Conservation (phyloP, 2,888 invertebrate genomes). For the Lordiphosa fenestrarum region DNA sequence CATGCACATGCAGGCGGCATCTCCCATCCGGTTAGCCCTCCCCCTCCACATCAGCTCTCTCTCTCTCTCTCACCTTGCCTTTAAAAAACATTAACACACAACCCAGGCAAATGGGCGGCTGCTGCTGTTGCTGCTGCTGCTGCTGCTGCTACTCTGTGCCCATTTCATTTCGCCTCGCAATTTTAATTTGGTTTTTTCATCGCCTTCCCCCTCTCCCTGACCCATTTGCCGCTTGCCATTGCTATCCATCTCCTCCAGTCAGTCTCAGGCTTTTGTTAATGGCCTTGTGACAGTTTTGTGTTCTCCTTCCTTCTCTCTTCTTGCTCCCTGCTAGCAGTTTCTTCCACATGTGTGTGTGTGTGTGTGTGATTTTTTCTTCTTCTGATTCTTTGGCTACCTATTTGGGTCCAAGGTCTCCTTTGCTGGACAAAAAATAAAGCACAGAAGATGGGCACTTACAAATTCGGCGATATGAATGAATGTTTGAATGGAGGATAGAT, state of each 20-base stretch:
- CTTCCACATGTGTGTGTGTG: conserved; percentile 15
- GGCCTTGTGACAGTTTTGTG: conserved; percentile 67
- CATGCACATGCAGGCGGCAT: conserved; percentile 34
- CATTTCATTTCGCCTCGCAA: conserved; percentile 61
- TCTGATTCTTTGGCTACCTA: conserved; percentile 13
- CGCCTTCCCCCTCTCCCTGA: neutral
- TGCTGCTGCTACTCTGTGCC: conserved; percentile 35
- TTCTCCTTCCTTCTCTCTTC: conserved; percentile 6
- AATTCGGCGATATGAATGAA: too few species aligned
- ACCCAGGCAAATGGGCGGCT: conserved; percentile 30
- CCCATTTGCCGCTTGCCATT: conserved; percentile 1
- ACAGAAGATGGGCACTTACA: conserved; percentile 10
- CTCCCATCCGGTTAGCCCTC: neutral
- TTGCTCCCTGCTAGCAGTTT: neutral
- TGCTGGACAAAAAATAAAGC: conserved; percentile 5
- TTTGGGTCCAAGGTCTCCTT: conserved; percentile 13
- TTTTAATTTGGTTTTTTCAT: conserved; percentile 59
- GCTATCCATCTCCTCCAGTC: conserved; percentile 26
- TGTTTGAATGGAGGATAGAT: conserved; percentile 3
- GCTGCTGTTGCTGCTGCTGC: conserved; percentile 8
- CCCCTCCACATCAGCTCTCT: conserved; percentile 8
- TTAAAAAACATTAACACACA: conserved; percentile 28
- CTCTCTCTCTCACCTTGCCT: conserved; percentile 9
- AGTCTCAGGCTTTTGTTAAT: conserved; percentile 68
- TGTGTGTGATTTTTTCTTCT: neutral